Evolutionary conservation across 2,888 invertebrate genomes (phyloP).

Genomic region (Morpho helenor): DNA sequence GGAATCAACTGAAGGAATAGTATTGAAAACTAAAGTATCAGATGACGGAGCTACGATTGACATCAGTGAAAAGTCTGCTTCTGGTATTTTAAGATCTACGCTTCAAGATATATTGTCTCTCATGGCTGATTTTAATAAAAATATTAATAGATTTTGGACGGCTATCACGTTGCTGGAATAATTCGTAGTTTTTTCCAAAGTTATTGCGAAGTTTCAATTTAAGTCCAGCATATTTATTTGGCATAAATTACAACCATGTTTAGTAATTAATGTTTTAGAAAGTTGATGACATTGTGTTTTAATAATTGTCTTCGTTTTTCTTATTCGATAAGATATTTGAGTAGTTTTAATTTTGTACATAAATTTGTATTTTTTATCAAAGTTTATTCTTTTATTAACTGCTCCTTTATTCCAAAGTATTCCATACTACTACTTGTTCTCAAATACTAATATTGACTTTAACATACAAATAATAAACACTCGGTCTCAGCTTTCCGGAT

Average conservation of each 20-base stretch:
- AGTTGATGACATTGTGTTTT: conserved; percentile 6
- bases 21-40: conserved; percentile 43
- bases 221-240: neutral
- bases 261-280: neutral
- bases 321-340: neutral
- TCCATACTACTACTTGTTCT: no score
- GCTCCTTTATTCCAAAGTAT: no score
- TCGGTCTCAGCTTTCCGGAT: no score
- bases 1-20: conserved; percentile 33
- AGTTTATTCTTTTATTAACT: neutral
- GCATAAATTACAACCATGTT: neutral
- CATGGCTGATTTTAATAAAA: conserved; percentile 55
- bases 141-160: conserved; percentile 57
- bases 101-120: conserved; percentile 48
- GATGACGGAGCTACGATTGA: conserved; percentile 42
- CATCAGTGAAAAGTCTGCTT: conserved; percentile 40
- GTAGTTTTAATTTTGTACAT: conserved; percentile 19
- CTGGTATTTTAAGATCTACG: conserved; percentile 49
- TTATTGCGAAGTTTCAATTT: no score
- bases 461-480: no score
- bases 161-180: conserved; percentile 55
- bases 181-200: conserved; percentile 1
- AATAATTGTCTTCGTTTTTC: neutral
- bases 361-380: neutral
- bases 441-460: no score